A percentile compares a stretch with the other conserved stretches of the same genome.
phyloP scores from a whole-genome alignment of 92 coral and sea anemone species.

The Parazoanthus darwini region DNA sequence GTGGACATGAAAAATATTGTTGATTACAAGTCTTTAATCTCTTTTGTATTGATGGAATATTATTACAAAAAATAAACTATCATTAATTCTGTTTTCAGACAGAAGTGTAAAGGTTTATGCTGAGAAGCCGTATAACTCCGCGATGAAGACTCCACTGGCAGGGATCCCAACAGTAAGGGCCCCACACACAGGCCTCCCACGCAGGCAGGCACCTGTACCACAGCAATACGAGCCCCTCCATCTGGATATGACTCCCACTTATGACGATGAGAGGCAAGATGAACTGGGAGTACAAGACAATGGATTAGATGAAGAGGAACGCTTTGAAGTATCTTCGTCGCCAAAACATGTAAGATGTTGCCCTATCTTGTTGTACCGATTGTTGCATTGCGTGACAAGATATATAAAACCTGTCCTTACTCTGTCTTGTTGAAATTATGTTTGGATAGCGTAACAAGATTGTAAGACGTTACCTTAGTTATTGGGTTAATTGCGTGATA shows the following conservation, averaged over 20 bases:
- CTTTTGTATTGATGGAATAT: not conserved
- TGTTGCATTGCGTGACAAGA: not conserved
- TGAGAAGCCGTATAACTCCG: conserved; percentile 63
- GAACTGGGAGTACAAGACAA: not conserved
- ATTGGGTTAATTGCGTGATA: not conserved
- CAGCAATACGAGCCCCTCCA: conserved; percentile 74
- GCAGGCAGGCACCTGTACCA: conserved; percentile 85
- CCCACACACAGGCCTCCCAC: conserved; percentile 58
- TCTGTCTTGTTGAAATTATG: not conserved
- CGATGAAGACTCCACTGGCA: conserved; percentile 57
- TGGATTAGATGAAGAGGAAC: conserved; percentile 16
- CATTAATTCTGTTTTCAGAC: conserved; percentile 48
- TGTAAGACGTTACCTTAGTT: conserved; percentile 17
- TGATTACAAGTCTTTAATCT: too few species aligned
- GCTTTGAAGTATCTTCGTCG: not conserved
- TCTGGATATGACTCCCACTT: conserved; percentile 71
- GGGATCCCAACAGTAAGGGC: conserved; percentile 46
- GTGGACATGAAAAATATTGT: too few species aligned
- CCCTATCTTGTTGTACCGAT: too few species aligned
- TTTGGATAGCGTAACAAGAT: too few species aligned
- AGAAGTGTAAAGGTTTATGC: conserved; percentile 74
- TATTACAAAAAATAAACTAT: not conserved
- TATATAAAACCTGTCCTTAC: not conserved
- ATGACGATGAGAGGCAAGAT: conserved; percentile 47
- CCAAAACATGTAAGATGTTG: conserved; percentile 9